Conservation (phyloP, 2,797 vertebrate species). For the Cryptoblepharus egeriae region DNA sequence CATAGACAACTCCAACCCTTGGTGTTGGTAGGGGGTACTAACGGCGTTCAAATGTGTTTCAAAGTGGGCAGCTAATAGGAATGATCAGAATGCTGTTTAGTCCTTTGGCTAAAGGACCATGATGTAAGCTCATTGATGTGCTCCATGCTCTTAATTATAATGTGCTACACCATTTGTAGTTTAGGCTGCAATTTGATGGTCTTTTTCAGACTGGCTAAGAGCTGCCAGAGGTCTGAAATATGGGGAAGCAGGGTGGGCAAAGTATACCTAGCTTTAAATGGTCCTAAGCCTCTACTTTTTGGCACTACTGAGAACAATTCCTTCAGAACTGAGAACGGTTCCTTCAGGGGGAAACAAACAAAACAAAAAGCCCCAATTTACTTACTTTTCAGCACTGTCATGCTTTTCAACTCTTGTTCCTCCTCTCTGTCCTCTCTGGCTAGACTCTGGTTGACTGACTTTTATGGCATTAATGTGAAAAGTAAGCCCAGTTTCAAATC, state of each 20-base stretch:
- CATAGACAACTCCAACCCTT: not conserved
- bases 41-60: not conserved
- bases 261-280: not conserved
- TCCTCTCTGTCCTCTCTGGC: not conserved
- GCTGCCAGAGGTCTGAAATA: not conserved
- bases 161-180: not conserved
- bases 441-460: not conserved
- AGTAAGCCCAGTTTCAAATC: not conserved
- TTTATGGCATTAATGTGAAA: not conserved
- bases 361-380: too few relatives aligned
- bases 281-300: not conserved
- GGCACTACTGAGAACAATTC: not conserved
- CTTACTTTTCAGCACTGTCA: not conserved
- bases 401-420: not conserved
- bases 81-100: not conserved
- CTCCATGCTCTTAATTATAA: constrained; percentile 15
- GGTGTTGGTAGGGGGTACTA: not conserved
- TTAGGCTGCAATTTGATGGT: not conserved
- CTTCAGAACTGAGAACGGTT: constrained; percentile 4
- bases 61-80: not conserved
- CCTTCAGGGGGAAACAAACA: not conserved
- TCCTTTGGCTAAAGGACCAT: not conserved
- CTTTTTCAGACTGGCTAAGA: not conserved
- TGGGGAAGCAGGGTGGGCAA: not conserved
- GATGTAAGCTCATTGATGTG: constrained; percentile 14